Evolutionary conservation across 1,140 invertebrate genomes (phyloP).

Genomic region (Helicoverpa zea): DNA sequence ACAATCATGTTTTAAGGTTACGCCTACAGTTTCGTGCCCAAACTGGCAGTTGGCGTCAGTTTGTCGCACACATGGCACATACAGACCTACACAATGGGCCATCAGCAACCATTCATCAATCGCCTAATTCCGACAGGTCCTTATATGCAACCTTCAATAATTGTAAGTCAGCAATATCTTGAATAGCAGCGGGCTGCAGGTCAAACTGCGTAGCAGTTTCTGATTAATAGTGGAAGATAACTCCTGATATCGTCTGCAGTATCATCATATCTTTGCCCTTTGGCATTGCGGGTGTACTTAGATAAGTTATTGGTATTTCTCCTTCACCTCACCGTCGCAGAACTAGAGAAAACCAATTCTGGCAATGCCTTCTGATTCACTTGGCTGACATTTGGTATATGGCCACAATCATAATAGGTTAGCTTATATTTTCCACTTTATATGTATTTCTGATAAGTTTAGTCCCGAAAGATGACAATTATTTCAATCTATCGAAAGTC

Average conservation of each 20-base stretch:
- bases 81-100: slow-evolving; percentile 19
- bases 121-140: background rate
- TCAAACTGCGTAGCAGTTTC: background rate
- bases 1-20: slow-evolving; percentile 14
- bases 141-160: background rate
- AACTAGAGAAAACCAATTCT: background rate
- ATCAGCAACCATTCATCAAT: background rate
- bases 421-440: too few species aligned
- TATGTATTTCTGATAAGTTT: too few species aligned
- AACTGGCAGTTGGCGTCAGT: slow-evolving; percentile 21
- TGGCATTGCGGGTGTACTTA: background rate
- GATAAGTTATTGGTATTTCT: background rate
- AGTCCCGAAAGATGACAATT: background rate
- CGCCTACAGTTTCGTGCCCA: background rate
- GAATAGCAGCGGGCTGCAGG: slow-evolving; percentile 3
- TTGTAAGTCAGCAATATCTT: background rate
- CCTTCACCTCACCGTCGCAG: background rate
- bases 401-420: too few species aligned
- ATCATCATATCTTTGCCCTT: slow-evolving; percentile 28
- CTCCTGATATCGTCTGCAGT: background rate
- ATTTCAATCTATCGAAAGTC: background rate
- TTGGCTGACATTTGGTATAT: too few species aligned
- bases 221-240: slow-evolving; percentile 31
- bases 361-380: too few species aligned
- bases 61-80: slow-evolving; percentile 22